These are phyloP conservation scores for Catharus minimus DNA, from an alignment of 2,113 vertebrate species.

Conservation along the genomic window DNA sequence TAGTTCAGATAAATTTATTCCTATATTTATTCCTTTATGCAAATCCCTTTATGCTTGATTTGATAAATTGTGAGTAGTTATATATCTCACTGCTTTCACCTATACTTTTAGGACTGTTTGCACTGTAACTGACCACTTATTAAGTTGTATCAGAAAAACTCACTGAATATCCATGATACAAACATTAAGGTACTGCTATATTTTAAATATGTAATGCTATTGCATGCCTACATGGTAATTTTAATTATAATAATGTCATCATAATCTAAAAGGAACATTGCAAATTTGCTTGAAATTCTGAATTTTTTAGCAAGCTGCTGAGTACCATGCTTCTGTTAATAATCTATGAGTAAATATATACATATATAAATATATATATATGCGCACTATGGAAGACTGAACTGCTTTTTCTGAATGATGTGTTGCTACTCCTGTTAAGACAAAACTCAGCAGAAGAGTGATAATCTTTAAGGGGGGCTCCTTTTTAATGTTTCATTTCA, in stretches of 20 bases:
- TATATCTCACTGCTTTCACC: neutral
- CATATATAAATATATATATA: too few species aligned
- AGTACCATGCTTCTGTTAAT: neutral
- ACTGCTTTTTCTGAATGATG: neutral
- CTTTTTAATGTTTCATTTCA: neutral
- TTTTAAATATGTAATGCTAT: neutral
- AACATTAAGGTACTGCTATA: neutral
- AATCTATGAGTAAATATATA: neutral
- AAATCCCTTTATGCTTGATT: neutral
- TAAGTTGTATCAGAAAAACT: neutral
- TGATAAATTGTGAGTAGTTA: neutral
- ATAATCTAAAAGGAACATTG: neutral
- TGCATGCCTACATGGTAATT: neutral
- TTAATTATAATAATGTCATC: neutral
- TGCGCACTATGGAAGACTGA: neutral
- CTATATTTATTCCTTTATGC: neutral
- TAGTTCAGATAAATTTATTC: neutral
- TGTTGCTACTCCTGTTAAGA: neutral
- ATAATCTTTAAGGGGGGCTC: neutral
- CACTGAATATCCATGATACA: neutral
- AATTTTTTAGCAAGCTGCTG: neutral
- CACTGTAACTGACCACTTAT: neutral
- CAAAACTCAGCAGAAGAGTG: neutral
- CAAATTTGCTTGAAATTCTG: neutral
- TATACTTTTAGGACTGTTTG: neutral